These are phyloP conservation scores for Eupithecia abbreviata DNA, from an alignment of 2,888 invertebrate genomes.

Conservation along the genomic window DNA sequence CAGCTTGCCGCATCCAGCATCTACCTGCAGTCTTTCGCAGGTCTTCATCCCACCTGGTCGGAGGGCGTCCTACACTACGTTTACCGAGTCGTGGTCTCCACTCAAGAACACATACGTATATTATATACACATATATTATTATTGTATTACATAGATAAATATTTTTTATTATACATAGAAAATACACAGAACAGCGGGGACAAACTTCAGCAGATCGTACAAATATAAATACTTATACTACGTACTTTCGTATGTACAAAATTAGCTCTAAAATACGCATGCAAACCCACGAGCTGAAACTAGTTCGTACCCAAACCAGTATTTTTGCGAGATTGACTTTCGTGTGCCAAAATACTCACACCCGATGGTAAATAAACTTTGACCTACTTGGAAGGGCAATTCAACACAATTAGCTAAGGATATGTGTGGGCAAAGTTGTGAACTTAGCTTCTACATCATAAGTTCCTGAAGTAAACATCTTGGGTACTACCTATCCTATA, in stretches of 20 bases:
- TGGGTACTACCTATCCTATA: constrained; percentile 23
- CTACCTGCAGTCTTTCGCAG: too few species aligned
- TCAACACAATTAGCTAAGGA: constrained; percentile 37
- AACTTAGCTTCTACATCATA: constrained; percentile 38
- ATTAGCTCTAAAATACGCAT: background rate
- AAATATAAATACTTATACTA: too few species aligned
- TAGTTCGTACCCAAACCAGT: background rate
- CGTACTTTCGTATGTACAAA: background rate
- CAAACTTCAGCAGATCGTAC: too few species aligned
- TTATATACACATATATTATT: too few species aligned
- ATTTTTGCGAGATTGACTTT: constrained; percentile 31
- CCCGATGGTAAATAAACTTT: constrained; percentile 23
- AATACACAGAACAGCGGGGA: too few species aligned
- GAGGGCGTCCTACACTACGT: too few species aligned
- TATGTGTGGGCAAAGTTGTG: constrained; percentile 29
- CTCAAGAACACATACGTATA: too few species aligned
- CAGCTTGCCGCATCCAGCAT: too few species aligned
- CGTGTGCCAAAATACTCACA: constrained; percentile 5
- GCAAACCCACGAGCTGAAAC: background rate
- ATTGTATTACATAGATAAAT: too few species aligned
- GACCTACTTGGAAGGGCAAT: constrained; percentile 25
- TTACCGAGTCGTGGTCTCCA: too few species aligned
- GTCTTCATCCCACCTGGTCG: too few species aligned
- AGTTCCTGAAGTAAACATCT: constrained; percentile 38
- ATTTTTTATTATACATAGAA: too few species aligned